phyloP scores from a whole-genome alignment of 1,140 invertebrate genomes.

The Drosophila subobscura region DNA sequence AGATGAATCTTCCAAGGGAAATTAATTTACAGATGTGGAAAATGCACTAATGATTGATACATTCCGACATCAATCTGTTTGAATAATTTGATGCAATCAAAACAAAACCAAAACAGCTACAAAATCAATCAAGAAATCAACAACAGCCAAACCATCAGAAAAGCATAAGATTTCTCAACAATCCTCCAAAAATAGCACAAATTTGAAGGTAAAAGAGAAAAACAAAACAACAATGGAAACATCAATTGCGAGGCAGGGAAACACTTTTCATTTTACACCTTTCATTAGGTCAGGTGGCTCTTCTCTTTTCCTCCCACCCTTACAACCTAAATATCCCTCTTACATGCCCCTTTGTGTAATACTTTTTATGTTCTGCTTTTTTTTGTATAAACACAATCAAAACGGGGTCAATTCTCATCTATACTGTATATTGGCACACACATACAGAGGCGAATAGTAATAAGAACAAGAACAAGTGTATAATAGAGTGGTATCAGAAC shows the following conservation, averaged over 20 bases:
- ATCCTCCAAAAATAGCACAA: conserved; percentile 1
- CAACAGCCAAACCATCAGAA: not conserved
- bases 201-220: conserved; percentile 40
- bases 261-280: conserved; percentile 70
- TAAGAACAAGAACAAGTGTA: no score
- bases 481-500: conserved; percentile 33
- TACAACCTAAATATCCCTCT: no score
- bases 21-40: conserved; percentile 3
- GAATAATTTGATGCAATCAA: conserved; percentile 54
- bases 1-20: not conserved
- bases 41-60: conserved; percentile 20
- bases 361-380: no score
- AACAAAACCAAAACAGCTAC: conserved; percentile 42
- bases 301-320: no score
- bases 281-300: conserved; percentile 9
- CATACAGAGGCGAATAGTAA: not conserved
- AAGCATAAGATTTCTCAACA: conserved; percentile 22
- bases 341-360: no score
- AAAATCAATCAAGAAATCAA: conserved; percentile 4
- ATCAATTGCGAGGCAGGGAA: conserved; percentile 31
- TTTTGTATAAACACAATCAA: no score
- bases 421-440: not conserved
- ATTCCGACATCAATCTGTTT: conserved; percentile 44
- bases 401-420: no score
- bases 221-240: conserved; percentile 26